Conservation (phyloP, 2,888 invertebrate species). For the Caradrina kadenii region DNA sequence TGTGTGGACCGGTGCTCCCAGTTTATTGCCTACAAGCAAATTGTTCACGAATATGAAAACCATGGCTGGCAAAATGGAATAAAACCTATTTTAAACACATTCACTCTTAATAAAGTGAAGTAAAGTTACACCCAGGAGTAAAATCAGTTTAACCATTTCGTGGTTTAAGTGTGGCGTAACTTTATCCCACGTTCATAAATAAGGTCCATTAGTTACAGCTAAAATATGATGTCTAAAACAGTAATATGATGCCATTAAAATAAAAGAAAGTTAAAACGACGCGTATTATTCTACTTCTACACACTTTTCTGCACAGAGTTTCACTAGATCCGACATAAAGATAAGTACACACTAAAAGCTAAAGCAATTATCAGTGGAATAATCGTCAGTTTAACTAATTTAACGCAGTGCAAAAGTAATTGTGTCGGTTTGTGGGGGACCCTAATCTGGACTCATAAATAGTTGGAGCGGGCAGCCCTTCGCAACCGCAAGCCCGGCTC, state of each 20-base stretch:
- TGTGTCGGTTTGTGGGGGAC: constrained; percentile 59
- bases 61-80: background rate
- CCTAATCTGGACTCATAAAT: constrained; percentile 63
- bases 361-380: constrained; percentile 56
- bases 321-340: constrained; percentile 42
- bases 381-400: constrained; percentile 55
- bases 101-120: background rate
- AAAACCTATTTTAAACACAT: too few relatives aligned
- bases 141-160: background rate
- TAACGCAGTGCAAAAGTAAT: constrained; percentile 60
- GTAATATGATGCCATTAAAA: background rate
- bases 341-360: constrained; percentile 44
- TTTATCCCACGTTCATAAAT: background rate
- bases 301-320: constrained; percentile 10
- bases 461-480: constrained; percentile 43
- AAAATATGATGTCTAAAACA: background rate
- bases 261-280: background rate
- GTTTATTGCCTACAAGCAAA: constrained; percentile 3
- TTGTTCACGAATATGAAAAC: constrained; percentile 2
- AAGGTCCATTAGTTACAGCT: background rate
- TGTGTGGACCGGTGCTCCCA: background rate
- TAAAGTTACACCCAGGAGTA: too few relatives aligned
- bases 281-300: background rate
- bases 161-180: background rate
- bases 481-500: constrained; percentile 50